Conservation (phyloP, 2,797 vertebrate species). For the Momotus momota region DNA sequence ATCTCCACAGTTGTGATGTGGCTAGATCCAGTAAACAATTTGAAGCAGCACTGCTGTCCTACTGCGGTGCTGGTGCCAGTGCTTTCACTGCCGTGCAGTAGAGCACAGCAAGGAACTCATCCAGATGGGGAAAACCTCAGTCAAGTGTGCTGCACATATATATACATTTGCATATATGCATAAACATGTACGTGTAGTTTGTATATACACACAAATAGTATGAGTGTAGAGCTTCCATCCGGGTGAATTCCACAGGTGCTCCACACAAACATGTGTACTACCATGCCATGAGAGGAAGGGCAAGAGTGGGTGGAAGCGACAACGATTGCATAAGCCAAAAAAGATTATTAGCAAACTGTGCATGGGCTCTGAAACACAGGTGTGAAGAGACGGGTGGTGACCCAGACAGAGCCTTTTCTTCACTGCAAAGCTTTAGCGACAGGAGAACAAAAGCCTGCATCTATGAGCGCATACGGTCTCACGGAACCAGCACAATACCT, state of each 20-base stretch:
- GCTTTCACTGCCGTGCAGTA: neutral
- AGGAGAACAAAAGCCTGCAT: neutral
- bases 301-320: constrained; percentile 23
- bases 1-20: neutral
- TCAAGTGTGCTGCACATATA: neutral
- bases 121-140: neutral
- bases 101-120: neutral
- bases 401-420: constrained; percentile 9
- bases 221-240: neutral
- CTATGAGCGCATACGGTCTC: neutral
- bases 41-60: neutral
- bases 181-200: neutral
- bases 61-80: neutral
- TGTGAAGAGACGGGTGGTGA: constrained; percentile 21
- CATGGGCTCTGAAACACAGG: neutral
- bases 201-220: neutral
- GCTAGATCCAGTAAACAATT: neutral
- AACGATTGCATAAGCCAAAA: constrained; percentile 29
- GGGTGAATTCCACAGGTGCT: neutral
- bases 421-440: neutral
- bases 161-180: neutral
- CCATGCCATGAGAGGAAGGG: neutral
- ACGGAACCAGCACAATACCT: neutral
- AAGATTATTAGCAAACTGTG: constrained; percentile 10
- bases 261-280: neutral